These are phyloP conservation scores for Conger conger DNA, from an alignment of 2,113 vertebrate species.

Conservation along the genomic window DNA sequence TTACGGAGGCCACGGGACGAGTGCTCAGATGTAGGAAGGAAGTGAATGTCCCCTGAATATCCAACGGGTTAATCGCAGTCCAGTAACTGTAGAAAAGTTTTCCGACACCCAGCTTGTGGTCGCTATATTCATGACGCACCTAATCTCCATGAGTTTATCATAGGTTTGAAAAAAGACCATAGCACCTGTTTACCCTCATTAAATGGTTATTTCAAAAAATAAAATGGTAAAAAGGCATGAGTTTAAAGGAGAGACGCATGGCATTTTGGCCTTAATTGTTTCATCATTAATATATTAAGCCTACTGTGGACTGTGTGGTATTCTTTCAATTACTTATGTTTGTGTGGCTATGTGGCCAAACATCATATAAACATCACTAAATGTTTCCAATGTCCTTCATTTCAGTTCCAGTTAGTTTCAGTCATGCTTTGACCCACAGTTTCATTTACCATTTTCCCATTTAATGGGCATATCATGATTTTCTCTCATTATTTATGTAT, in stretches of 20 bases:
- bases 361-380: background rate
- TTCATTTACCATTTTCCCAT: background rate
- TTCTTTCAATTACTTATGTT: background rate
- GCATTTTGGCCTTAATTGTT: background rate
- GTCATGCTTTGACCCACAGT: background rate
- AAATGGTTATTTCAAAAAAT: background rate
- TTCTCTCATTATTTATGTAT: slow-evolving; percentile 45
- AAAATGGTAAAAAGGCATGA: background rate
- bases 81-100: background rate
- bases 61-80: background rate
- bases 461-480: slow-evolving; percentile 20
- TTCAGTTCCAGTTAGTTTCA: background rate
- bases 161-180: no score
- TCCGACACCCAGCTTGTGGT: background rate
- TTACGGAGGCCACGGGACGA: background rate
- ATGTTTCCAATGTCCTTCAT: background rate
- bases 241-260: background rate
- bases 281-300: background rate
- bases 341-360: background rate
- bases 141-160: no score
- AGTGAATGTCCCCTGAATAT: background rate
- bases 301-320: background rate
- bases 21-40: background rate
- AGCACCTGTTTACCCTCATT: no score
- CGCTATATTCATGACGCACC: no score